phyloP scores from a whole-genome alignment of 2,113 vertebrate genomes.

The Crotophaga sulcirostris region DNA sequence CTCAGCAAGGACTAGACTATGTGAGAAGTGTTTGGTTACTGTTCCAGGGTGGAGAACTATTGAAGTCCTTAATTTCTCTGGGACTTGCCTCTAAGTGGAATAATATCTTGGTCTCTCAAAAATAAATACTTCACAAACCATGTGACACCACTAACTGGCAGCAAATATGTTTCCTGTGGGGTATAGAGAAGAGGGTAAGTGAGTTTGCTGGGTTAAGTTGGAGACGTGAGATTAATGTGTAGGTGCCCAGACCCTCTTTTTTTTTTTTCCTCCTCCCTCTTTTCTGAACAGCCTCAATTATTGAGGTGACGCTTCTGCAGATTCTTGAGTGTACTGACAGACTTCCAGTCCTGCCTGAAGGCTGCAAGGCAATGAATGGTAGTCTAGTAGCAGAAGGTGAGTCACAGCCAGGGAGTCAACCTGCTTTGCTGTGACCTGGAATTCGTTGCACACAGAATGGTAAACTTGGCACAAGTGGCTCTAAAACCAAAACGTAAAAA shows the following conservation, averaged over 20 bases:
- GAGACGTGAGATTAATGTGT: not conserved
- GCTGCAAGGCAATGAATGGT: not conserved
- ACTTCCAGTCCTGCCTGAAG: not conserved
- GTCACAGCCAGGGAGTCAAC: not conserved
- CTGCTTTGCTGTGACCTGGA: not conserved
- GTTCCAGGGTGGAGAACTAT: not conserved
- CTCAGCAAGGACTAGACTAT: not conserved
- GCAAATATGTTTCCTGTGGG: not conserved
- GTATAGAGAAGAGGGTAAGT: not conserved
- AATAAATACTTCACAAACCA: not conserved
- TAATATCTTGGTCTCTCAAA: not conserved
- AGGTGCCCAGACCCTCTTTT: not conserved
- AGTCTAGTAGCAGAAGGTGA: not conserved
- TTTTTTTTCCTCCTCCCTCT: not conserved
- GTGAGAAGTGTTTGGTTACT: not conserved
- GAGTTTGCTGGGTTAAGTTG: not conserved
- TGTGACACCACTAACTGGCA: not conserved
- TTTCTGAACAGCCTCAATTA: not conserved
- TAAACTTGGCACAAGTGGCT: not conserved
- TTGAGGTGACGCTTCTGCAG: not conserved
- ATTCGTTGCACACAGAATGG: not conserved
- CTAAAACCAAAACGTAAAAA: not conserved
- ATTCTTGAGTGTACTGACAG: not conserved
- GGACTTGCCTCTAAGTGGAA: not conserved
- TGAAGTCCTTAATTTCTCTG: not conserved